Percentiles rank a stretch among this genome's conserved stretches.
Conservation (phyloP, 2,113 vertebrate genomes). For the Hippocampus comes region DNA sequence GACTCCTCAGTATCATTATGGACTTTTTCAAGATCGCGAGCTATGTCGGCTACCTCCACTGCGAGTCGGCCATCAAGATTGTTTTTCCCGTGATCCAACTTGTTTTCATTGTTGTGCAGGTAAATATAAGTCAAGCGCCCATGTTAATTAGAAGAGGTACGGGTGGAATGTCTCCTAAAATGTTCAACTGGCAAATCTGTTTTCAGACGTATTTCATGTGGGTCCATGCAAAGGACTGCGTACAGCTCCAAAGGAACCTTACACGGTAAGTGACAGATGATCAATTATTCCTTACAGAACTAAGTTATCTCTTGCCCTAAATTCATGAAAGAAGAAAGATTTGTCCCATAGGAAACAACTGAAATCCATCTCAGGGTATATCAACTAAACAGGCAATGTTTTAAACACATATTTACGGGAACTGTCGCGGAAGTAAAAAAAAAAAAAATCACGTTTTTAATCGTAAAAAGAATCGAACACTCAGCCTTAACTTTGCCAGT, state of each 20-base stretch:
- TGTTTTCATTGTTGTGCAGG: constrained; percentile 85
- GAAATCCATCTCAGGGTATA: no score
- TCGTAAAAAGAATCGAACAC: no score
- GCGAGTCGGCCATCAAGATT: constrained; percentile 83
- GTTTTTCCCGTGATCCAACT: constrained; percentile 84
- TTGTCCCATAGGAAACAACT: background rate
- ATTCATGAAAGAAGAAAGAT: background rate
- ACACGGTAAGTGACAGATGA: constrained; percentile 72
- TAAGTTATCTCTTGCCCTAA: no score
- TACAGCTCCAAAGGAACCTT: constrained; percentile 81
- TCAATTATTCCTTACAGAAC: no score
- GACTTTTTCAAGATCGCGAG: constrained; percentile 89
- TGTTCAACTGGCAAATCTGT: background rate
- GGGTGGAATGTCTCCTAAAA: no score
- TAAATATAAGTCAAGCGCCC: constrained; percentile 35
- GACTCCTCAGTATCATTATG: constrained; percentile 86
- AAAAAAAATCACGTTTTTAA: no score
- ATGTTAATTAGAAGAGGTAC: background rate
- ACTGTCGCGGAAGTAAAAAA: no score
- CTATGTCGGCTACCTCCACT: constrained; percentile 83
- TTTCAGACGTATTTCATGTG: constrained; percentile 91
- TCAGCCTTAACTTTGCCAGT: no score
- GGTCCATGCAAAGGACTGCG: constrained; percentile 86
- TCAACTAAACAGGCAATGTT: background rate
- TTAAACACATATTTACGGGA: no score